These are phyloP conservation scores for Scomber scombrus DNA, from an alignment of 2,113 vertebrate genomes.

Conservation along the genomic window DNA sequence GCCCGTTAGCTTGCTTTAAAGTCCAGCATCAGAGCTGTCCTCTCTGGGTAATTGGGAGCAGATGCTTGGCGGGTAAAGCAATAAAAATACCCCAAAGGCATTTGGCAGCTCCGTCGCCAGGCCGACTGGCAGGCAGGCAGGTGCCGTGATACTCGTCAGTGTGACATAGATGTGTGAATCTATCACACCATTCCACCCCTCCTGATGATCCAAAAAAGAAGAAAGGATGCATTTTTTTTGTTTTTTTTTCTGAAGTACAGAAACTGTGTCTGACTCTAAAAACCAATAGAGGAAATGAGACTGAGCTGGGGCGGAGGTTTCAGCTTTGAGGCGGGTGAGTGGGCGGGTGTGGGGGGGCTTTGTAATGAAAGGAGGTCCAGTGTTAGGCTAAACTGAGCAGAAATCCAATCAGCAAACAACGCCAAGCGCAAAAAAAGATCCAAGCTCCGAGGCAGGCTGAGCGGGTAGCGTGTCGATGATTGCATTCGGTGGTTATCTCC, in stretches of 20 bases:
- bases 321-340: conserved; percentile 50
- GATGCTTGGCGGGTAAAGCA: conserved; percentile 85
- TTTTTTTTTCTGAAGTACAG: conserved; percentile 52
- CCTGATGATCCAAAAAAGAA: conserved; percentile 55
- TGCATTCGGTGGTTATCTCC: conserved; percentile 75
- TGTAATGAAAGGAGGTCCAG: conserved; percentile 72
- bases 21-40: conserved; percentile 79
- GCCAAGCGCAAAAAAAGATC: conserved; percentile 45
- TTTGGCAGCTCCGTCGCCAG: conserved; percentile 73
- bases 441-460: conserved; percentile 55
- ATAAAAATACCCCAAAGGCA: conserved; percentile 83
- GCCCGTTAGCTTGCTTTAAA: conserved; percentile 76
- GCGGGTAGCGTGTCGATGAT: conserved; percentile 60
- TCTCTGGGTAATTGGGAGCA: conserved; percentile 86
- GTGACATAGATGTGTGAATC: conserved; percentile 77
- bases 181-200: conserved; percentile 40
- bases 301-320: conserved; percentile 51
- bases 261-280: conserved; percentile 64
- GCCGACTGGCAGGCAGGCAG: conserved; percentile 72
- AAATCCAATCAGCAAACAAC: conserved; percentile 82
- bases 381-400: conserved; percentile 78
- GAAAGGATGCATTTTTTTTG: conserved; percentile 8
- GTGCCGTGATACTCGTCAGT: conserved; percentile 63
- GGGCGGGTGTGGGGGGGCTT: conserved; percentile 32
- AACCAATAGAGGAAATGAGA: conserved; percentile 72